Evolutionary conservation across 2,888 invertebrate species (phyloP).

Genomic region (Drosophila melanosoma): DNA sequence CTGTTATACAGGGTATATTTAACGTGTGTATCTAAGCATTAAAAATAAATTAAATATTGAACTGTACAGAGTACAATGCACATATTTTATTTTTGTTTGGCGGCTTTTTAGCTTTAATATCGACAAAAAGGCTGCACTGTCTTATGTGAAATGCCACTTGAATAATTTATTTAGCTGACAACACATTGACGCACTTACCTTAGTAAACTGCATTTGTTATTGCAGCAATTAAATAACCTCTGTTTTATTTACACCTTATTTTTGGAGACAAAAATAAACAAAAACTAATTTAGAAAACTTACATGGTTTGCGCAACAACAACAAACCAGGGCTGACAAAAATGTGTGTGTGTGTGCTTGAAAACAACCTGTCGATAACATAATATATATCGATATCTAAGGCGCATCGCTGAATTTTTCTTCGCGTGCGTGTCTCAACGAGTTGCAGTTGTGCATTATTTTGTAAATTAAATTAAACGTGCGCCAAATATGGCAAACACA

Average conservation of each 20-base stretch:
- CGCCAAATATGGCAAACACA: constrained; percentile 53
- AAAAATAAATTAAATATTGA: background rate
- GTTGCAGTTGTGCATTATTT: constrained; percentile 26
- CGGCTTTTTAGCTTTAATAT: background rate
- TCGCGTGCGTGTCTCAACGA: constrained; percentile 53
- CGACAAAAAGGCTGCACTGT: constrained; percentile 18
- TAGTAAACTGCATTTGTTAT: constrained; percentile 36
- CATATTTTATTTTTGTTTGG: background rate
- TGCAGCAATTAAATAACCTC: constrained; percentile 1
- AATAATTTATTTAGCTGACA: background rate
- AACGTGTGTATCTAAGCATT: background rate
- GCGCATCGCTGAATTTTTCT: constrained; percentile 48
- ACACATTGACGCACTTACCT: constrained; percentile 21
- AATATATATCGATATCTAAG: constrained; percentile 16
- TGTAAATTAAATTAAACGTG: constrained; percentile 25
- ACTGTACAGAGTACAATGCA: background rate
- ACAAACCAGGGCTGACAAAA: constrained; percentile 27
- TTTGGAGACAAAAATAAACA: background rate
- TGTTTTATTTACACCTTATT: background rate
- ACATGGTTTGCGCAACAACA: constrained; percentile 32
- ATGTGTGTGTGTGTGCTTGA: background rate
- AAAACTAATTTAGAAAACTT: constrained; percentile 2
- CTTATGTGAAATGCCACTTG: background rate
- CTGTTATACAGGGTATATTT: background rate
- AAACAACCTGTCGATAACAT: constrained; percentile 30